phyloP scores from a whole-genome alignment of 2,113 vertebrate genomes.

The Salvelinus alpinus region DNA sequence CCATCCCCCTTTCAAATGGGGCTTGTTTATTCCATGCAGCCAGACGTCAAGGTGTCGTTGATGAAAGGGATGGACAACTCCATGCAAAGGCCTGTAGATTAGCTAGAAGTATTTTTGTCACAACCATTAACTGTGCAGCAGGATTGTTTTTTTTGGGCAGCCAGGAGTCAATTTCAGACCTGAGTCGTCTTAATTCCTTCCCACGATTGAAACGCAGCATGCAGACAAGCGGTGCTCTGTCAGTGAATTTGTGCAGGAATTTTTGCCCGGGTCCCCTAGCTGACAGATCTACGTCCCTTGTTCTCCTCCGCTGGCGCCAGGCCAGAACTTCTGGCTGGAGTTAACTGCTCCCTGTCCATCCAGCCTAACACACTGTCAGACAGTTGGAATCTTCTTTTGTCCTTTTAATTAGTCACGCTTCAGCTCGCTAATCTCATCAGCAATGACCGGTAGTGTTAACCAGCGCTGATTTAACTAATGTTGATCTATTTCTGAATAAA shows the following conservation, averaged over 20 bases:
- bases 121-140: neutral
- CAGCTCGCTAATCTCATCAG: neutral
- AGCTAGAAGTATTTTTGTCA: neutral
- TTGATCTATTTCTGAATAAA: neutral
- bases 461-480: neutral
- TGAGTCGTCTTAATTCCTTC: neutral
- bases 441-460: neutral
- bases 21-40: neutral
- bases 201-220: neutral
- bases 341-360: neutral
- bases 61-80: neutral
- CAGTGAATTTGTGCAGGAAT: neutral
- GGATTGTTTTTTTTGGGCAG: neutral
- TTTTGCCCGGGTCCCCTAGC: neutral
- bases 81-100: neutral
- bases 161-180: neutral
- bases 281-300: neutral
- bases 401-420: conserved; percentile 19
- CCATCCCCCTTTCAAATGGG: neutral
- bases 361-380: conserved; percentile 7
- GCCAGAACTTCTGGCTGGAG: conserved; percentile 9
- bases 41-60: neutral
- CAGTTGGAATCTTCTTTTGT: conserved; percentile 21
- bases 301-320: neutral
- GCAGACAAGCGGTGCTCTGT: too few relatives aligned